A percentile compares a stretch with the other conserved stretches of the same genome.
These are phyloP conservation scores for Gambelia wislizenii DNA, from an alignment of 2,797 vertebrate genomes.

Conservation along the genomic window DNA sequence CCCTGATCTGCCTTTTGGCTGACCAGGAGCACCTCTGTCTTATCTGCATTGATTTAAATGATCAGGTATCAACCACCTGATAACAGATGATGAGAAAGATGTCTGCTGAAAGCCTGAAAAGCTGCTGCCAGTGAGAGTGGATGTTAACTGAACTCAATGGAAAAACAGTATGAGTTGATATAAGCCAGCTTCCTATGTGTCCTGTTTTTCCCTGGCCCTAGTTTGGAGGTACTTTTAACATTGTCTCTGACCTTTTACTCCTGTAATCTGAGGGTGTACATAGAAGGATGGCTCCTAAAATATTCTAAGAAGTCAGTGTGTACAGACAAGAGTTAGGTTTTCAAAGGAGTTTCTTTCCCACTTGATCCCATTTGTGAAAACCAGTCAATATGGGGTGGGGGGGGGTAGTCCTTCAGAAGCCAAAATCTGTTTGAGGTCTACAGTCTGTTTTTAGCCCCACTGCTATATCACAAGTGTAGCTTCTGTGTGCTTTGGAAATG, in stretches of 20 bases:
- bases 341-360: neutral
- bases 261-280: too few species aligned
- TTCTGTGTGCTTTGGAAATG: neutral
- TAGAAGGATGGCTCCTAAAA: neutral
- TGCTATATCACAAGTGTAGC: neutral
- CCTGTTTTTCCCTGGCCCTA: neutral
- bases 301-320: neutral
- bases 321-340: neutral
- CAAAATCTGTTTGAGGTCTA: neutral
- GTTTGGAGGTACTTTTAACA: too few species aligned
- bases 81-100: too few species aligned
- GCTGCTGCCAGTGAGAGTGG: neutral
- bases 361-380: neutral
- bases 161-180: neutral
- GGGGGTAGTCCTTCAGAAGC: neutral
- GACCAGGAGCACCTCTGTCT: too few species aligned
- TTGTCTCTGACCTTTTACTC: too few species aligned
- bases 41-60: too few species aligned
- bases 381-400: neutral
- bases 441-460: neutral
- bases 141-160: neutral
- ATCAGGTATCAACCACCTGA: too few species aligned
- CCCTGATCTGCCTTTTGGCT: too few species aligned
- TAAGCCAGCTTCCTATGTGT: neutral
- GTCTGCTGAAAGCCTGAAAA: too few species aligned